Evolutionary conservation across 2,888 invertebrate genomes (phyloP).

Genomic region (Rotaria magnacalcarata): DNA sequence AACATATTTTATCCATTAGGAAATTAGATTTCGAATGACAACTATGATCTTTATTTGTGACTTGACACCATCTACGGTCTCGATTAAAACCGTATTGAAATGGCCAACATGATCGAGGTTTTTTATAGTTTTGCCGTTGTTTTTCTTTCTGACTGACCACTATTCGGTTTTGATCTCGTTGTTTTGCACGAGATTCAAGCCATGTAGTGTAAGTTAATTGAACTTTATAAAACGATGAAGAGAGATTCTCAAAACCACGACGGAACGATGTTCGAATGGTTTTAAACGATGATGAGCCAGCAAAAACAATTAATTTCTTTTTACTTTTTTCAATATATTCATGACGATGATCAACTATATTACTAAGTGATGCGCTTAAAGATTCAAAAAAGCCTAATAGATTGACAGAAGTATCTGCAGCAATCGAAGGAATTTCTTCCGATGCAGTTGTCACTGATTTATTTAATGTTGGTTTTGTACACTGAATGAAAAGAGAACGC

Average conservation of each 20-base stretch:
- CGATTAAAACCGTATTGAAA: background rate
- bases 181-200: background rate
- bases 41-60: background rate
- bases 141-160: background rate
- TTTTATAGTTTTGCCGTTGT: background rate
- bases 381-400: background rate
- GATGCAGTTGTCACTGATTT: background rate
- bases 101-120: background rate
- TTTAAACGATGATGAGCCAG: background rate
- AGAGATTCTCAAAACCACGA: background rate
- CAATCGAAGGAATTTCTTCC: background rate
- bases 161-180: background rate
- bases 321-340: background rate
- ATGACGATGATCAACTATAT: background rate
- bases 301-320: background rate
- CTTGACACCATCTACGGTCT: too few relatives aligned
- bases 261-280: background rate
- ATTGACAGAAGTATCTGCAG: background rate
- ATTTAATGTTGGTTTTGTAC: background rate
- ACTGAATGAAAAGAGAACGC: background rate
- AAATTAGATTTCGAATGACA: background rate
- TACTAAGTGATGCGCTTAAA: background rate
- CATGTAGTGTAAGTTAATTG: background rate
- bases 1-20: background rate
- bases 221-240: background rate